These are phyloP conservation scores for Lepidostoma basale DNA, from an alignment of 1,140 invertebrate species.

Conservation along the genomic window DNA sequence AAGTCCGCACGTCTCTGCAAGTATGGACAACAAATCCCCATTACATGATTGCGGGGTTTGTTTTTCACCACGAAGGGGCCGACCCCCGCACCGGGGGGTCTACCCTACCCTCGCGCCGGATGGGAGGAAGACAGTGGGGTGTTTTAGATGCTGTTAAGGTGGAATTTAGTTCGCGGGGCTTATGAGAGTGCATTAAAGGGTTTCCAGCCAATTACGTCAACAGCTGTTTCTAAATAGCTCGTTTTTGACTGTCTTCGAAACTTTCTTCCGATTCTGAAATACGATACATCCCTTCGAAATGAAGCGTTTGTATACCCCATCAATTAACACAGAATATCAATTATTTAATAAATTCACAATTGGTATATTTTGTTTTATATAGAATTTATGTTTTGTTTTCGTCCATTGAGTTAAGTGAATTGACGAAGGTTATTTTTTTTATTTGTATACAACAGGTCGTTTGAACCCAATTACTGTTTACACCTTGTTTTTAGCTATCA, in stretches of 20 bases:
- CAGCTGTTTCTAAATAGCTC: constrained; percentile 26
- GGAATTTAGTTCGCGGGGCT: constrained; percentile 23
- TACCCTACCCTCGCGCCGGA: too few species aligned
- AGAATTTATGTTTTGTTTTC: too few species aligned
- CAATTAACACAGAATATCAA: too few species aligned
- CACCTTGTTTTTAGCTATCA: too few species aligned
- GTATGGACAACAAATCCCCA: constrained; percentile 37
- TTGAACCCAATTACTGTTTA: too few species aligned
- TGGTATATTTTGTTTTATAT: too few species aligned
- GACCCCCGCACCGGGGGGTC: neutral
- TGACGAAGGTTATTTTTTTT: too few species aligned
- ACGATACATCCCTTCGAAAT: too few species aligned
- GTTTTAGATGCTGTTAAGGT: constrained; percentile 24
- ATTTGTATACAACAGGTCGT: too few species aligned
- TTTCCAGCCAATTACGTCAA: constrained; percentile 23
- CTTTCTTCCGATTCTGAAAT: neutral
- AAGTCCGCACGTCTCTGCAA: constrained; percentile 28
- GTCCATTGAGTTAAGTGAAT: too few species aligned
- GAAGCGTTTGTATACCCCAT: too few species aligned
- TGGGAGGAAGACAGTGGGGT: constrained; percentile 1
- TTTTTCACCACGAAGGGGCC: constrained; percentile 16
- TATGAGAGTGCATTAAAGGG: constrained; percentile 20
- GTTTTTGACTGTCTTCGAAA: neutral
- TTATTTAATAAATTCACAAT: too few species aligned
- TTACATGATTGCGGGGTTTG: constrained; percentile 35